Conservation (phyloP, 30 jellyfish, hydroid and myxozoan genomes). For the Mastigias papua region DNA sequence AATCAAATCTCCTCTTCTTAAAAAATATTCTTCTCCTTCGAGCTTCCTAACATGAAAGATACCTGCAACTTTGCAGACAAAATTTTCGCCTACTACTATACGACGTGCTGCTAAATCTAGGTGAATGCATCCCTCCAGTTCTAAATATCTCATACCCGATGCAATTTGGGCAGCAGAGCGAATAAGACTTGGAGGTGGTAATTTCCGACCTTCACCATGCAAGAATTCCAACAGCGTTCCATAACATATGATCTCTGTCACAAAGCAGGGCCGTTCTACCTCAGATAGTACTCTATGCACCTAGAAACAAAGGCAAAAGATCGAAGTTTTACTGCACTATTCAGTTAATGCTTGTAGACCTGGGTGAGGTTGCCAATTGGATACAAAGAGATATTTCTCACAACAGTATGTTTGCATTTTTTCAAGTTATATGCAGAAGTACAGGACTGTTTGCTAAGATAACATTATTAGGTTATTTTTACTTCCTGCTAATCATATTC, state of each 20-base stretch:
- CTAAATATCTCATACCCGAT: conserved; percentile 94
- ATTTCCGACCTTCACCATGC: conserved; percentile 86
- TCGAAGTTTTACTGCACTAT: no score
- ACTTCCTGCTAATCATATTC: no score
- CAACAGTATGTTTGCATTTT: no score
- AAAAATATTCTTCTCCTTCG: conserved; percentile 92
- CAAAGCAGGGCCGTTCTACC: conserved; percentile 95
- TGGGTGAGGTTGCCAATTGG: no score
- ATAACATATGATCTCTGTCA: conserved; percentile 95
- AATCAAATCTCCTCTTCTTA: conserved; percentile 94
- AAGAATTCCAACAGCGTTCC: conserved; percentile 91
- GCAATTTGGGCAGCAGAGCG: conserved; percentile 98
- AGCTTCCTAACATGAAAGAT: conserved; percentile 93
- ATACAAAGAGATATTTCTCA: no score
- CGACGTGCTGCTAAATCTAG: conserved; percentile 97
- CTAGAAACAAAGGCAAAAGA: no score
- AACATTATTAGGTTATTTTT: no score
- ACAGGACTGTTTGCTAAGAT: no score
- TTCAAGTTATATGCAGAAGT: no score
- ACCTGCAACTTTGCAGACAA: conserved; percentile 93
- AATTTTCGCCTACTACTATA: conserved; percentile 93
- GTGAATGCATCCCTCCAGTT: conserved; percentile 90
- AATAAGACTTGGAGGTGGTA: conserved; percentile 73
- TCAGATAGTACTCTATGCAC: conserved; percentile 94
- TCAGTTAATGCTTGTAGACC: no score